Base-by-base conservation (phyloP, 2,797 vertebrate genomes). In the Gastrophryne carolinensis region DNA sequence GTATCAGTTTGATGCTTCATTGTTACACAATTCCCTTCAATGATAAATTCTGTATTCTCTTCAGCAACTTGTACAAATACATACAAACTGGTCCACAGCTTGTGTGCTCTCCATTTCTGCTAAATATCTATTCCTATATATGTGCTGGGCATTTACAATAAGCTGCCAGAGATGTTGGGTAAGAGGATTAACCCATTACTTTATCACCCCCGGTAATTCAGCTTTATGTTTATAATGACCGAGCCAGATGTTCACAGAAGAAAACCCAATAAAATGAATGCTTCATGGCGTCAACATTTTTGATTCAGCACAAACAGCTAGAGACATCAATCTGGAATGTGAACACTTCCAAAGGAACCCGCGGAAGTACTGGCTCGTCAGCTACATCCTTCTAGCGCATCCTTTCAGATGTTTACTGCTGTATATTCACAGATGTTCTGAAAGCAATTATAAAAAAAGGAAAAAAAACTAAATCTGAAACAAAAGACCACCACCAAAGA, bases 181-280 rank as follows among this genome's bases (percentile, higher is more conserved):
- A 13, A 56, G 60, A 56, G 67, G 75, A 72, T 71, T 72, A 39
- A 9, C 5, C 39, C 6, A 71, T 72, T 66, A 65, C 53, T 72
- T 44, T 1, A 50, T 41, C 15, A 78, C 41, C 37, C 54, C 50
- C 4, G 7, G 39, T 65, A n/a, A 60, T 65, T 34, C 52, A 24
- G 11, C 23, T 64, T 49, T 29, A 44, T n/a, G n/a, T 66, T 50
- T 65, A n/a, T n/a, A 78, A 78, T 72, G 57, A 29, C 52, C 30
- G 21, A 24, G 24, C 60, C 67, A 50, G 56, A 61, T 68, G 64
- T 50, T 60, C 7, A n/a, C 15, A 8, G 15, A 27, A 19, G 21
- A 56, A 67, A 21, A 72, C n/a, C n/a, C n/a, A n/a, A 26, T 44
- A 34, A n/a, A 1, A 32, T n/a, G 5, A 9, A 52, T 6, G 13